These are phyloP conservation scores for Bradypodion ventrale DNA, from an alignment of 2,797 vertebrate species.

Conservation along the genomic window DNA sequence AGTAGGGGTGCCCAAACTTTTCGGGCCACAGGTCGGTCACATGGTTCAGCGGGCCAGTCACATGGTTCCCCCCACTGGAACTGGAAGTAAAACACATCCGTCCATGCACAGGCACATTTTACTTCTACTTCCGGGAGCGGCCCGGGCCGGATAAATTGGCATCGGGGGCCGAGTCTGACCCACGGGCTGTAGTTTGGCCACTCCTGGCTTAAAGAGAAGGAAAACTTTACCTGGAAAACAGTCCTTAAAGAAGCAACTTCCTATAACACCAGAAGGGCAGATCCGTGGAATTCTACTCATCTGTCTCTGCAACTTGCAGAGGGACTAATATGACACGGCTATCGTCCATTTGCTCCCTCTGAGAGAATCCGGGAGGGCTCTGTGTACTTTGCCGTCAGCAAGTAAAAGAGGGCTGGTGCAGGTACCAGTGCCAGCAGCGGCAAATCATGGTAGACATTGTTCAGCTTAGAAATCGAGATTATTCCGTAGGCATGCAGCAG, in stretches of 20 bases:
- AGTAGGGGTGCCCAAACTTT: no score
- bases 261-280: constrained; percentile 28
- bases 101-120: no score
- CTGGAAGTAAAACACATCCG: no score
- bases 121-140: no score
- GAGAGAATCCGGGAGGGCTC: constrained; percentile 93
- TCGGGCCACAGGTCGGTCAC: no score
- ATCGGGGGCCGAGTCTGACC: no score
- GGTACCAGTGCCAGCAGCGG: constrained; percentile 92
- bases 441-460: constrained; percentile 90
- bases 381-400: constrained; percentile 92
- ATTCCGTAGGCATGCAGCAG: constrained; percentile 96
- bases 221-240: background rate
- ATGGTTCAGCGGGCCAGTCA: no score
- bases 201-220: no score
- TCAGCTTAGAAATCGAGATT: constrained; percentile 94
- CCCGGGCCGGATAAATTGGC: no score
- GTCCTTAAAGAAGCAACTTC: constrained; percentile 14
- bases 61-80: no score
- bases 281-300: background rate
- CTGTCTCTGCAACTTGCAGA: background rate
- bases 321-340: constrained; percentile 40
- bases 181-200: no score
- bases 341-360: constrained; percentile 92
- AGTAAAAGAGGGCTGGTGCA: constrained; percentile 92